Evolutionary conservation across 1,140 invertebrate species (phyloP).

Genomic region (Drosophila ogumai): DNA sequence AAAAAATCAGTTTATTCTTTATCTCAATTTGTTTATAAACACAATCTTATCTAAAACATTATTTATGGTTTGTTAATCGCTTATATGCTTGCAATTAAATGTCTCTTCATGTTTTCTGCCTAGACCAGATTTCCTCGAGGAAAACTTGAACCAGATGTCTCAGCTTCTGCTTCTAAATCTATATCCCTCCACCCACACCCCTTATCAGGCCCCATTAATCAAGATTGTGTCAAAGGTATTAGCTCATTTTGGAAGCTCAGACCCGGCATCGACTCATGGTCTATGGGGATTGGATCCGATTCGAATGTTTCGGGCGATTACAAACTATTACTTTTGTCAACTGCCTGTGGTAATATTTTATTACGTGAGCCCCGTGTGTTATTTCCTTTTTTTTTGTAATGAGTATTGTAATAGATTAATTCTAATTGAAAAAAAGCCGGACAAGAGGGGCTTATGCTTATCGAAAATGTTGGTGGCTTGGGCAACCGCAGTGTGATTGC

Average conservation of each 20-base stretch:
- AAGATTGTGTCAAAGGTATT: slow-evolving; percentile 61
- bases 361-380: slow-evolving; percentile 15
- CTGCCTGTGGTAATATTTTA: slow-evolving; percentile 24
- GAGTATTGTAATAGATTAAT: slow-evolving; percentile 50
- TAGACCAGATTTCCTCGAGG: slow-evolving; percentile 18
- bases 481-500: slow-evolving; percentile 15
- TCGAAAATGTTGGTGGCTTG: slow-evolving; percentile 15
- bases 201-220: slow-evolving; percentile 50
- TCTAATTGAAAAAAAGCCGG: slow-evolving; percentile 38
- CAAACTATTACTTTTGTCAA: slow-evolving; percentile 45
- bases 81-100: slow-evolving; percentile 35
- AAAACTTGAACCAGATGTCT: slow-evolving; percentile 21
- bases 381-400: slow-evolving; percentile 8
- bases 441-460: slow-evolving; percentile 19
- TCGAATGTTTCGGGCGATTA: slow-evolving; percentile 30
- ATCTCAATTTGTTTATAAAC: background rate
- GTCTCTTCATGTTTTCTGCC: slow-evolving; percentile 21
- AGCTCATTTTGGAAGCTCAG: slow-evolving; percentile 42
- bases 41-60: slow-evolving; percentile 22
- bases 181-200: slow-evolving; percentile 14
- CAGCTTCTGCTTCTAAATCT: background rate
- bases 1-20: background rate
- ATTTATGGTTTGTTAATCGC: slow-evolving; percentile 7
- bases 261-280: slow-evolving; percentile 34
- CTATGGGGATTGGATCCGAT: slow-evolving; percentile 23